A percentile compares a stretch with the other conserved stretches of the same genome.
Conservation (phyloP, 2,888 invertebrate species). For the Aromia moschata region DNA sequence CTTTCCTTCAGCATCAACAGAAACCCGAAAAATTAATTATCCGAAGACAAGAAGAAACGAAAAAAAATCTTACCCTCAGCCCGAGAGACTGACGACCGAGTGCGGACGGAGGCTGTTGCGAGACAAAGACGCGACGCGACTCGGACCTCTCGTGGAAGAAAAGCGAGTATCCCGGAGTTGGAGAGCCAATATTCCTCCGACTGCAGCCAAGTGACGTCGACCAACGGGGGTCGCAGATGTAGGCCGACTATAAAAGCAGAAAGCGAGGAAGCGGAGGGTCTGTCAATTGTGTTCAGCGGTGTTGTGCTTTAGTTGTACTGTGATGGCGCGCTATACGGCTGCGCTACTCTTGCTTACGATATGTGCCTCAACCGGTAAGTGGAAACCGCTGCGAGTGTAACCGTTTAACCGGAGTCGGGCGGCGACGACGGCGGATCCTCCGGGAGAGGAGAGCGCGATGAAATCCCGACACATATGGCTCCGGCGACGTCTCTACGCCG, state of each 20-base stretch:
- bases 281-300: conserved; percentile 61
- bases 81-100: conserved; percentile 10
- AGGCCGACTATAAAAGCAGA: conserved; percentile 63
- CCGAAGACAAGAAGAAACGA: background rate
- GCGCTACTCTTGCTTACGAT: conserved; percentile 57
- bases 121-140: conserved; percentile 22
- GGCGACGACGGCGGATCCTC: background rate
- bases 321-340: conserved; percentile 60
- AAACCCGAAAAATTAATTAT: too few species aligned
- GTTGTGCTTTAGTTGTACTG: conserved; percentile 57
- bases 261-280: conserved; percentile 58
- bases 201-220: conserved; percentile 56
- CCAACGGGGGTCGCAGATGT: conserved; percentile 60
- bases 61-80: conserved; percentile 19
- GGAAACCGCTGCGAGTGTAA: conserved; percentile 19
- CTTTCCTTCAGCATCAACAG: too few species aligned
- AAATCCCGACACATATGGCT: conserved; percentile 16
- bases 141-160: conserved; percentile 35
- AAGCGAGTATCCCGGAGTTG: conserved; percentile 49
- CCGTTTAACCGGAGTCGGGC: conserved; percentile 10
- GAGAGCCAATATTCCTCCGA: conserved; percentile 56
- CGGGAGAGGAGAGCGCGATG: background rate
- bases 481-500: background rate
- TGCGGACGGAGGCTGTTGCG: conserved; percentile 12
- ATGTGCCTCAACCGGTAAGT: conserved; percentile 59